Conservation (phyloP, 2,888 invertebrate species). For the Drosophila cognata region DNA sequence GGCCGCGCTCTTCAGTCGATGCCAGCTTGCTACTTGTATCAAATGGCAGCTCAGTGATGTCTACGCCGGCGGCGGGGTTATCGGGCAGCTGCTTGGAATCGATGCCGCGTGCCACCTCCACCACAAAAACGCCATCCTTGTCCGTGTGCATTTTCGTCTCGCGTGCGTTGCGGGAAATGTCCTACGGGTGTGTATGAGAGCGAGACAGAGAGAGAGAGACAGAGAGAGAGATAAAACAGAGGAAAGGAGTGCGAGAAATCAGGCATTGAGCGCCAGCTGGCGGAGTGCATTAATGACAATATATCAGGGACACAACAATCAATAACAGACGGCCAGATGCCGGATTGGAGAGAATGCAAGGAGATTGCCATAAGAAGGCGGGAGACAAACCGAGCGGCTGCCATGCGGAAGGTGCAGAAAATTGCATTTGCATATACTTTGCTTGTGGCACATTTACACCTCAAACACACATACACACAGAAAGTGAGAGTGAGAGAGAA, state of each 20-base stretch:
- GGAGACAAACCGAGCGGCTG: conserved; percentile 65
- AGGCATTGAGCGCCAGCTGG: conserved; percentile 9
- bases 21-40: conserved; percentile 45
- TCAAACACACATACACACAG: conserved; percentile 4
- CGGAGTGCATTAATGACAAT: conserved; percentile 5
- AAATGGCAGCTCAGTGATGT: conserved; percentile 83
- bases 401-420: conserved; percentile 76
- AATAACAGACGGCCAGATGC: background rate
- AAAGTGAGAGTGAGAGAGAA: background rate
- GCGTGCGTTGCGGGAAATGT: conserved; percentile 89
- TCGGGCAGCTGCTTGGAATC: conserved; percentile 84
- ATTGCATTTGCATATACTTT: conserved; percentile 74
- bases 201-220: background rate
- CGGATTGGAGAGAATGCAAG: conserved; percentile 5
- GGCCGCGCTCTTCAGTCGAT: conserved; percentile 69
- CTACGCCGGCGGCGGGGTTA: conserved; percentile 62
- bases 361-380: conserved; percentile 18
- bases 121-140: conserved; percentile 91
- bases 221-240: background rate
- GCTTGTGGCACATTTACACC: conserved; percentile 64
- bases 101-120: conserved; percentile 87
- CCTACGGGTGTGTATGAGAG: conserved; percentile 85
- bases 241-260: conserved; percentile 18
- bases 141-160: conserved; percentile 91
- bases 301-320: conserved; percentile 31